Evolutionary conservation across 2,797 vertebrate species (phyloP).

Genomic region (Sparus aurata): DNA sequence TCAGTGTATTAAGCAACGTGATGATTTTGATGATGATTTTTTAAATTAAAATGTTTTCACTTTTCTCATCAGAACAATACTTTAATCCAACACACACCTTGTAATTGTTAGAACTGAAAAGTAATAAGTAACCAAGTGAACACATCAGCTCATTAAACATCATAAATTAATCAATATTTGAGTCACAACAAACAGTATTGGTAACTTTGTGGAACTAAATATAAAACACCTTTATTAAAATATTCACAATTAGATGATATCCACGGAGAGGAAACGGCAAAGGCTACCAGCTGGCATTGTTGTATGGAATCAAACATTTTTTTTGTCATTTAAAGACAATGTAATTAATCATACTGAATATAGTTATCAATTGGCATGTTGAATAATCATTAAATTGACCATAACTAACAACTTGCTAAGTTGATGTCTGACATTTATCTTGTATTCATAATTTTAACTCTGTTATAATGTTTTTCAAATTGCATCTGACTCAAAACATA

Average conservation of each 20-base stretch:
- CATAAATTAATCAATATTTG: not conserved
- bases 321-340: not conserved
- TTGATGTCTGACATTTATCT: not conserved
- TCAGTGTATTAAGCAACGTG: not conserved
- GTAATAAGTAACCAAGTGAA: not conserved
- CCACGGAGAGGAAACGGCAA: not conserved
- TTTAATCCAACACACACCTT: not conserved
- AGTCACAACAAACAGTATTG: not conserved
- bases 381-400: not conserved
- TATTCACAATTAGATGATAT: not conserved
- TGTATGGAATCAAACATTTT: not conserved
- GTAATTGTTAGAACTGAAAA: too few relatives aligned
- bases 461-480: not conserved
- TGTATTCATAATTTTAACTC: not conserved
- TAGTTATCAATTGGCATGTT: not conserved
- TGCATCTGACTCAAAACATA: not conserved
- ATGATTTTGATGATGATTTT: too few relatives aligned
- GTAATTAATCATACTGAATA: too few relatives aligned
- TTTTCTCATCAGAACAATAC: not conserved
- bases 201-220: not conserved
- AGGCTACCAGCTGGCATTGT: not conserved
- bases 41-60: not conserved
- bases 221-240: not conserved
- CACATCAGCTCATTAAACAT: too few relatives aligned
- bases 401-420: not conserved